phyloP scores from a whole-genome alignment of 2,113 vertebrate genomes.

The Nesoenas mayeri region DNA sequence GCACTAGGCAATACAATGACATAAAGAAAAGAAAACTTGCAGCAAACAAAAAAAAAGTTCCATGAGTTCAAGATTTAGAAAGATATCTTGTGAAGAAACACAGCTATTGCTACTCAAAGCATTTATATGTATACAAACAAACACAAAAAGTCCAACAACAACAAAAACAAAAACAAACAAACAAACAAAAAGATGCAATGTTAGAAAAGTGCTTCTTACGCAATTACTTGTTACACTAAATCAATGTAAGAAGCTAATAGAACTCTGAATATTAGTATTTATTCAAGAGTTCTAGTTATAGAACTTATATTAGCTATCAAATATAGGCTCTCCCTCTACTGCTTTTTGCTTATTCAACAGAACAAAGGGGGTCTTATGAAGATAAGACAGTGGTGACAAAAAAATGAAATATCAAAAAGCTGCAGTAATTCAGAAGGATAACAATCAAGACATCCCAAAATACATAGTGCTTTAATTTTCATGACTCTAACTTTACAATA shows the following conservation, averaged over 20 bases:
- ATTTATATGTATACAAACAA: too few relatives aligned
- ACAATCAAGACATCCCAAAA: background rate
- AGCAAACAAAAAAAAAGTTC: background rate
- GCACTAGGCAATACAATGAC: background rate
- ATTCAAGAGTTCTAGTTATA: background rate
- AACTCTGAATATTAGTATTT: background rate
- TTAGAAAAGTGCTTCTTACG: background rate
- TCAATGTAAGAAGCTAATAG: background rate
- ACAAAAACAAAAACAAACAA: background rate
- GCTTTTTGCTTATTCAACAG: background rate
- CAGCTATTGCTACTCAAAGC: background rate
- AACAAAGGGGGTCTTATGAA: rapidly evolving
- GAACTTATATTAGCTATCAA: background rate
- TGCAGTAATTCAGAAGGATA: background rate
- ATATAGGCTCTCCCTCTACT: background rate
- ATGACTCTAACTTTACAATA: background rate
- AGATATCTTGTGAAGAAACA: background rate
- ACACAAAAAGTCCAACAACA: background rate
- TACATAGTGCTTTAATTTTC: background rate
- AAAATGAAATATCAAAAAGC: background rate
- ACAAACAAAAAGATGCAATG: background rate
- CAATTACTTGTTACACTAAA: background rate
- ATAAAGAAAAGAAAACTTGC: background rate
- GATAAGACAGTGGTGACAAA: background rate
- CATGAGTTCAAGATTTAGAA: background rate